A percentile compares a stretch with the other conserved stretches of the same genome.
These are phyloP conservation scores for Orthonevra nobilis DNA, from an alignment of 2,888 invertebrate genomes.

Conservation along the genomic window DNA sequence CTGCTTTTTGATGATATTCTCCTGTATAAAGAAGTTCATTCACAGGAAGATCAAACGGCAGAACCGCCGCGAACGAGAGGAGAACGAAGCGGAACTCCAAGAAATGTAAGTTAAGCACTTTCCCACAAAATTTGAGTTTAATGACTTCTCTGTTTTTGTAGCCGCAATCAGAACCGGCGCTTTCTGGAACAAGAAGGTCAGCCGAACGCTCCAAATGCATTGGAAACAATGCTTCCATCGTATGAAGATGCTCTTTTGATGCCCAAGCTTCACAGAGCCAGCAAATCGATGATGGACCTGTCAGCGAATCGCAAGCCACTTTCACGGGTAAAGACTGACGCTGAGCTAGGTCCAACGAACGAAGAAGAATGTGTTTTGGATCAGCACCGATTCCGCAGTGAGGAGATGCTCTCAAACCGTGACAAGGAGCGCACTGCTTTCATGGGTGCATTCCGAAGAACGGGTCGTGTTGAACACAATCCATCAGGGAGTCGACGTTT, in stretches of 20 bases:
- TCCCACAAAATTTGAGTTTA: no score
- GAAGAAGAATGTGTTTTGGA: conserved; percentile 75
- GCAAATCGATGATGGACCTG: conserved; percentile 81
- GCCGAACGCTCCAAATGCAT: conserved; percentile 83
- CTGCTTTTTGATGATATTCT: conserved; percentile 70
- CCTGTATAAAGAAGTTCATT: conserved; percentile 80
- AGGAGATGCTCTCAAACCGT: conserved; percentile 78
- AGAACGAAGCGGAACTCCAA: conserved; percentile 79
- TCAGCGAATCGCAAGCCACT: conserved; percentile 77
- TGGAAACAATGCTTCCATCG: conserved; percentile 87
- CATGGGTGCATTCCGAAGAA: conserved; percentile 74
- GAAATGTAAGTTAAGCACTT: conserved; percentile 78
- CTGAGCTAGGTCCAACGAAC: conserved; percentile 66
- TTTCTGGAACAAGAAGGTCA: conserved; percentile 82
- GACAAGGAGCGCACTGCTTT: conserved; percentile 76
- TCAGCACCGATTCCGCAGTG: conserved; percentile 77
- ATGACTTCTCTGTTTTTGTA: conserved; percentile 42
- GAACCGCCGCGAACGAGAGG: conserved; percentile 80
- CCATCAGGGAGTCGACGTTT: conserved; percentile 77
- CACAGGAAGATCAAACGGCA: conserved; percentile 79
- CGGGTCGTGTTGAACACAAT: conserved; percentile 74
- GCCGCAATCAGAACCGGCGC: conserved; percentile 81
- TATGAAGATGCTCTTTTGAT: conserved; percentile 89
- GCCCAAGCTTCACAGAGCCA: conserved; percentile 85
- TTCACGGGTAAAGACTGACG: conserved; percentile 72